These are phyloP conservation scores for Nysson spinosus DNA, from an alignment of 2,888 invertebrate species.

Conservation along the genomic window DNA sequence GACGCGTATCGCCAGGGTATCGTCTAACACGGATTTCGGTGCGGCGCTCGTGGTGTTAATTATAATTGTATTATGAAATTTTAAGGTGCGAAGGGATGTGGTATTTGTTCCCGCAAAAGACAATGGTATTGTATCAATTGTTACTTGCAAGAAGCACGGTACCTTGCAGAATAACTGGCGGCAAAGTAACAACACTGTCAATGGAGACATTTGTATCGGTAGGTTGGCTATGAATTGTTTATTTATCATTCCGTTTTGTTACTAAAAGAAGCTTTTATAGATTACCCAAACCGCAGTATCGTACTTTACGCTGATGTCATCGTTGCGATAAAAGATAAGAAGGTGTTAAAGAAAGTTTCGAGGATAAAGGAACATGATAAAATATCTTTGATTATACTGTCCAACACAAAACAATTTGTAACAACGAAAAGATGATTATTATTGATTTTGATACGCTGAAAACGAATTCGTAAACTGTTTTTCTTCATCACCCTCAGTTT, in stretches of 20 bases:
- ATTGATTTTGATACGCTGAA: too few species aligned
- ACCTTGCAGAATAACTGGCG: background rate
- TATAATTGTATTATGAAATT: background rate
- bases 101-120: background rate
- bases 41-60: background rate
- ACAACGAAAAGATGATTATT: too few species aligned
- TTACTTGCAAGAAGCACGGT: background rate
- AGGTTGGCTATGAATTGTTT: background rate
- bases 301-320: background rate
- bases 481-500: too few species aligned
- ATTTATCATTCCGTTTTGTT: background rate
- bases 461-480: too few species aligned
- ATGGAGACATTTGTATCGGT: background rate
- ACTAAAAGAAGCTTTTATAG: background rate
- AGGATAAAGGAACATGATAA: background rate
- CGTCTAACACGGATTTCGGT: background rate
- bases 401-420: too few species aligned
- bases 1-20: too few species aligned
- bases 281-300: background rate
- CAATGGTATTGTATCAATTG: background rate
- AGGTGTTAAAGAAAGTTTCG: background rate
- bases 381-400: background rate
- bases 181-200: background rate
- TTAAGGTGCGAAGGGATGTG: background rate
- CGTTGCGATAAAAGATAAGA: background rate